phyloP scores from a whole-genome alignment of 2,797 vertebrate genomes.

The Chaunax sp. region DNA sequence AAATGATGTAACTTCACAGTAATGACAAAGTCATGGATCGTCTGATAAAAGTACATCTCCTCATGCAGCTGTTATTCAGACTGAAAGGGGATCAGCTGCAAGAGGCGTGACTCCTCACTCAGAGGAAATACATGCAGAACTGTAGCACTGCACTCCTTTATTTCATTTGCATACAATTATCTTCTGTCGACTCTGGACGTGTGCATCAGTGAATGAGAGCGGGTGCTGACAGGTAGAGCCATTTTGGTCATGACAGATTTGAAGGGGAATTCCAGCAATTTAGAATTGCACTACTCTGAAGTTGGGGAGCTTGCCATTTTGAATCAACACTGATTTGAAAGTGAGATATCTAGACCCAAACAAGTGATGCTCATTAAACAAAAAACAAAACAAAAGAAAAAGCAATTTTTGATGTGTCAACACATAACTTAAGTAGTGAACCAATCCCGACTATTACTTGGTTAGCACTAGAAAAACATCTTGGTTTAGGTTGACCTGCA shows the following conservation, averaged over 20 bases:
- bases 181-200: conserved; percentile 2
- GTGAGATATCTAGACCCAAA: background rate
- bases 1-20: conserved; percentile 36
- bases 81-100: conserved; percentile 20
- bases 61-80: conserved; percentile 38
- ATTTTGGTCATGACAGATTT: background rate
- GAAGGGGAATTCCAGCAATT: background rate
- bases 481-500: too few relatives aligned
- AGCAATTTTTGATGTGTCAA: background rate
- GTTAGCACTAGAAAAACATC: too few relatives aligned
- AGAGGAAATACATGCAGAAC: conserved; percentile 3
- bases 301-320: background rate
- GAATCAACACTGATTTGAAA: background rate
- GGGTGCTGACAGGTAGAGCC: background rate
- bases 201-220: background rate
- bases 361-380: background rate
- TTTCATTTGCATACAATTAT: conserved; percentile 40
- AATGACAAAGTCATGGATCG: conserved; percentile 44
- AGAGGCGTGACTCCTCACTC: conserved; percentile 15
- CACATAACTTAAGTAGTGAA: too few relatives aligned
- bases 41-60: conserved; percentile 39
- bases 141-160: background rate
- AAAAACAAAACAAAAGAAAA: too few relatives aligned
- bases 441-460: too few relatives aligned
- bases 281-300: background rate